Conservation (phyloP, 2,113 vertebrate genomes). For the Sceloporus undulatus region DNA sequence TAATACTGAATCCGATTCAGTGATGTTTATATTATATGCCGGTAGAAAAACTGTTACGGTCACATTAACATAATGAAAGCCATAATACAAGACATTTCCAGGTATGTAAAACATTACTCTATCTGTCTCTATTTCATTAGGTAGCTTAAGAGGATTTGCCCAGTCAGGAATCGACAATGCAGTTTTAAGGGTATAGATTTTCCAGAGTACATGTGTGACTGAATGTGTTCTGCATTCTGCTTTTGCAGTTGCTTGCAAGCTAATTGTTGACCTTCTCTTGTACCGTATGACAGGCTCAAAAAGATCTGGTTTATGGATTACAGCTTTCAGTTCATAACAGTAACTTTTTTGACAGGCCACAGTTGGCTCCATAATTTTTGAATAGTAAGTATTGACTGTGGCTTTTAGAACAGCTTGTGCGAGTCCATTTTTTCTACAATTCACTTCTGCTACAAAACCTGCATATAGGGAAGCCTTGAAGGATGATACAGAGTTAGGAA, state of each 20-base stretch:
- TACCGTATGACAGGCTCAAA: rapidly evolving
- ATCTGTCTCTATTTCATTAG: rapidly evolving
- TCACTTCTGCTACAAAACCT: slow-evolving; percentile 43
- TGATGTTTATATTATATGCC: rapidly evolving
- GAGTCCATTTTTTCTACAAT: slow-evolving; percentile 26
- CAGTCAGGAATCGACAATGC: slow-evolving; percentile 1
- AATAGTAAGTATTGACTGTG: neutral
- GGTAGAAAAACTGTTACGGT: neutral
- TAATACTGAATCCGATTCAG: neutral
- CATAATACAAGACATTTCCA: slow-evolving; percentile 19
- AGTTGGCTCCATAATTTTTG: neutral
- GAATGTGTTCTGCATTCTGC: rapidly evolving
- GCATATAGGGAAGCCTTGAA: slow-evolving; percentile 17
- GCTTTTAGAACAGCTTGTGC: neutral
- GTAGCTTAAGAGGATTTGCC: neutral
- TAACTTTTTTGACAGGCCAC: slow-evolving; percentile 47
- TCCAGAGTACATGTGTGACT: slow-evolving; percentile 21
- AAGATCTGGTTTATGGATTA: slow-evolving; percentile 45
- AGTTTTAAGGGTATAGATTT: slow-evolving; percentile 34
- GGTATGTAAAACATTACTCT: slow-evolving; percentile 48
- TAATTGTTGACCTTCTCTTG: neutral
- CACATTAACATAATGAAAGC: slow-evolving; percentile 71
- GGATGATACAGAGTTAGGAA: slow-evolving; percentile 40
- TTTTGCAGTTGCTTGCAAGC: neutral
- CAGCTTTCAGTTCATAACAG: rapidly evolving